Evolutionary conservation across 2,797 vertebrate species (phyloP), one percentile per base, ranked within the genome.

Genomic region (Chelon labrosus): DNA sequence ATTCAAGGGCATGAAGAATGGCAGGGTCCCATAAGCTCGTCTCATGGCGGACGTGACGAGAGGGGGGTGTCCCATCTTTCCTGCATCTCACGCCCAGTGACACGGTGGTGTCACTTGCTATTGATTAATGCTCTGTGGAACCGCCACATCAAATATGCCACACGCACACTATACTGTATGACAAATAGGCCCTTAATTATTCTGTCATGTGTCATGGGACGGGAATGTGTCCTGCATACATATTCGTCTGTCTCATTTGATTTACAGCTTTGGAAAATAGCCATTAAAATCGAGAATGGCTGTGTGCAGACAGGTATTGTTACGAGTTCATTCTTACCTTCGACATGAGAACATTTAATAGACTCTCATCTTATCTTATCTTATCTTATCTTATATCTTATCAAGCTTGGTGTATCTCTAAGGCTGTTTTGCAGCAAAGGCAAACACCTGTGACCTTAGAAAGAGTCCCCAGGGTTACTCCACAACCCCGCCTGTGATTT

Each of bases 1-100:
- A 20, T 80, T 91, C 88, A 92, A 93, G 86, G 89, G 79, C 83
- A 70, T 59, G 87, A 93, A 89, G 84, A 83, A 92, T 87, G 82
- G 71, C 75, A 5, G 27, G 75, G 71, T 77, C 80, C 65, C 84
- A 81, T 80, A 77, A 87, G 78, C 77, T 58, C 22, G 61, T 80
- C 69, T 87, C 64, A 47, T 50, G 65, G 79, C 67, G 62, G 53
- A 57, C 69, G 70, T 52, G 73, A 77, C 66, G 70, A 41, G 65
- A 58, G 63, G 16, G 16, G 44, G 42, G 44, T 73, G 75, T 79
- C 65, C 39, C 31, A 70, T 74, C 63, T 69, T 50, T 77, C 80
- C 84, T 73, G 58, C 70, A 25, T 74, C 65, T 63, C 70, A 51
- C 39, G 83, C 52, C 50, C 73, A 59, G 64, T 79, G 62, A 87